These are phyloP conservation scores for Scaptomyza flava DNA, from an alignment of 2,888 invertebrate genomes.

Conservation along the genomic window DNA sequence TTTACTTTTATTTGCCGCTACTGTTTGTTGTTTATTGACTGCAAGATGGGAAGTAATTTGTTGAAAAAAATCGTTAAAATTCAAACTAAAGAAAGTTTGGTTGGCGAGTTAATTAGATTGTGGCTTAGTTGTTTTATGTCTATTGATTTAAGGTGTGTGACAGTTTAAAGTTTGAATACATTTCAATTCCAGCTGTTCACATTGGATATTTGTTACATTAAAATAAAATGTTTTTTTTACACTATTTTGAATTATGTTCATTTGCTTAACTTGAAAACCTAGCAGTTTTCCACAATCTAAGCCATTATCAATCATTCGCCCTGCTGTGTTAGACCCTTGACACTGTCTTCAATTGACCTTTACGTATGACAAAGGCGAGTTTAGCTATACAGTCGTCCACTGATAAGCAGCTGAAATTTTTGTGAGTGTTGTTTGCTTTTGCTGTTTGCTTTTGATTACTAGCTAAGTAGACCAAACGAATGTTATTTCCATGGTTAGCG, in stretches of 20 bases:
- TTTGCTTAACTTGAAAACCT: background rate
- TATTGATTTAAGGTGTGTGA: constrained; percentile 5
- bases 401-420: constrained; percentile 39
- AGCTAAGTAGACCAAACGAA: constrained; percentile 19
- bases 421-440: constrained; percentile 2
- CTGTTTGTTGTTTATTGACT: constrained; percentile 26
- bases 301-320: constrained; percentile 51
- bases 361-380: constrained; percentile 39
- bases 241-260: background rate
- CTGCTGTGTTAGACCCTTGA: constrained; percentile 11
- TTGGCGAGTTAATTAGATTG: constrained; percentile 21
- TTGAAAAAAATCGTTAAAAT: constrained; percentile 16
- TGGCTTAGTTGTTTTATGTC: background rate
- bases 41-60: constrained; percentile 34
- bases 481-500: constrained; percentile 27
- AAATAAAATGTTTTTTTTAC: too few species aligned
- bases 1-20: constrained; percentile 37
- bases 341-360: constrained; percentile 45
- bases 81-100: constrained; percentile 1
- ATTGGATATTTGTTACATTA: too few species aligned
- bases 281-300: background rate
- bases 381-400: constrained; percentile 35
- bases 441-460: constrained; percentile 4
- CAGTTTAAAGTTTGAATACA: background rate
- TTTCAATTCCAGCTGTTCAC: too few species aligned